Evolutionary conservation across 2,797 vertebrate genomes (phyloP).

Genomic region (Monodelphis domestica): DNA sequence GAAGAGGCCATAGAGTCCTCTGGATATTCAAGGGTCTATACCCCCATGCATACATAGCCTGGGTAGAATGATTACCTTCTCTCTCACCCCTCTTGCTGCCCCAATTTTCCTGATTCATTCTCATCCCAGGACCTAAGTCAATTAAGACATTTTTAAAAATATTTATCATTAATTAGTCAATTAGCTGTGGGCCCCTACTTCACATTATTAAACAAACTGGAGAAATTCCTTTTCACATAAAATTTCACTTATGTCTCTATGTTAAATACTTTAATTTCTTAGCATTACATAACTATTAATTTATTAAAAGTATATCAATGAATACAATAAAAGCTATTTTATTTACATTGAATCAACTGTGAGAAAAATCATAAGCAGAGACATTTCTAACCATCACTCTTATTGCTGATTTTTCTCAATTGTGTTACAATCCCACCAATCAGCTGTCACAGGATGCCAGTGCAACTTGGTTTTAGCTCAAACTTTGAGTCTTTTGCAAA

Average conservation of each 20-base stretch:
- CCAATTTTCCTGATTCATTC: too few species aligned
- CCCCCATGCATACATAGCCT: too few species aligned
- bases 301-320: not conserved
- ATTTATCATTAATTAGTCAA: too few species aligned
- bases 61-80: too few species aligned
- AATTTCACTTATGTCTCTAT: not conserved
- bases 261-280: not conserved
- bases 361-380: not conserved
- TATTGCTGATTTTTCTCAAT: too few species aligned
- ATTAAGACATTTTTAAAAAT: too few species aligned
- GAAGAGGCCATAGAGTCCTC: not conserved
- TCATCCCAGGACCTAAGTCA: too few species aligned
- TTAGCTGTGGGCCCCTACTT: too few species aligned
- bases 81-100: too few species aligned
- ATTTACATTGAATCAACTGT: not conserved
- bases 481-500: not conserved
- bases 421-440: not conserved
- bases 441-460: not conserved
- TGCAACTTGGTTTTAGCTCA: not conserved
- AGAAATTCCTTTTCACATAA: not conserved
- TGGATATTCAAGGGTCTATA: not conserved
- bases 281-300: not conserved
- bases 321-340: not conserved
- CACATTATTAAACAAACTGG: too few species aligned
- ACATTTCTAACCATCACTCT: not conserved